Evolutionary conservation across 2,888 invertebrate species (phyloP).

Genomic region (Scaptodrosophila latifasciaeformis): DNA sequence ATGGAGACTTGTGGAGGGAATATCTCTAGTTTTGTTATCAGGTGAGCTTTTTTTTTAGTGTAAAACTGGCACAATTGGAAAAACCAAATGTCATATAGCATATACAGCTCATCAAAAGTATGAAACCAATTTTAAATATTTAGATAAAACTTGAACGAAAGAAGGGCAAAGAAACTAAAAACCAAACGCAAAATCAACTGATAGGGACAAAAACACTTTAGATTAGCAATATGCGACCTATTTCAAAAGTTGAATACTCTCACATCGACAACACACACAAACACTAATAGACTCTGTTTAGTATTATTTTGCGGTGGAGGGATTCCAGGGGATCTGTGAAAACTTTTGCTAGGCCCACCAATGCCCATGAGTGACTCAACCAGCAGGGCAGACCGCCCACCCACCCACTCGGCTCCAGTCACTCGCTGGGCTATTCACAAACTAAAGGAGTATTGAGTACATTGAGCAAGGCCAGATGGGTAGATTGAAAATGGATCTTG

Average conservation of each 20-base stretch:
- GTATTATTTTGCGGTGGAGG: too few species aligned
- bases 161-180: conserved; percentile 34
- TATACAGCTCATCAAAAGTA: conserved; percentile 32
- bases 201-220: conserved; percentile 50
- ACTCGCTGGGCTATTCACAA: too few species aligned
- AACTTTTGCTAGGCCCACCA: too few species aligned
- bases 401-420: too few species aligned
- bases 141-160: conserved; percentile 53
- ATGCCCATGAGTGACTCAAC: too few species aligned
- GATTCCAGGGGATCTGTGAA: too few species aligned
- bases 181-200: conserved; percentile 42
- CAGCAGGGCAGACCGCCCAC: too few species aligned
- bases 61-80: conserved; percentile 31
- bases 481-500: neutral
- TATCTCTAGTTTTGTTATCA: conserved; percentile 35
- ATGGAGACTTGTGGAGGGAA: too few species aligned
- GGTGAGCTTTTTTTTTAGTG: conserved; percentile 12
- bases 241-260: conserved; percentile 36
- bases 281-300: too few species aligned
- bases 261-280: neutral
- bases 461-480: neutral
- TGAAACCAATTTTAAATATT: conserved; percentile 60
- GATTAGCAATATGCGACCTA: conserved; percentile 54
- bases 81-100: conserved; percentile 20
- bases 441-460: too few species aligned